Conservation (phyloP, 2,113 vertebrate species). For the Callorhinus ursinus region DNA sequence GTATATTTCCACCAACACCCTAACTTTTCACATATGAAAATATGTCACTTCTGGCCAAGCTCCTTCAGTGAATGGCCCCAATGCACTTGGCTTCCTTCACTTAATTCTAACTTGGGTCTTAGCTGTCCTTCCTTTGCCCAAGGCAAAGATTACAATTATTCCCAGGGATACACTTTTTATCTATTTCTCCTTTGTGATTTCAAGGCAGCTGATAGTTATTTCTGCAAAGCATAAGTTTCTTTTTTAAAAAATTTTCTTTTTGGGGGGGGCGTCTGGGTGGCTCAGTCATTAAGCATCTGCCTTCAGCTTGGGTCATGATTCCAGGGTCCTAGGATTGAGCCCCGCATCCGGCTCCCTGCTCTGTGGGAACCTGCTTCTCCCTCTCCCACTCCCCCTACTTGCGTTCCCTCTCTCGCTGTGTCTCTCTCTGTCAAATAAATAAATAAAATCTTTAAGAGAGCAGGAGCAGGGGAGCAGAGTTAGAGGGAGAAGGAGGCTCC, state of each 20-base stretch:
- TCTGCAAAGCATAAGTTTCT: not conserved
- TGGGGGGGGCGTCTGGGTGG: too few relatives aligned
- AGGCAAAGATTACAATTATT: not conserved
- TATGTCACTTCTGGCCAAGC: not conserved
- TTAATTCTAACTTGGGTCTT: slow-evolving; percentile 3
- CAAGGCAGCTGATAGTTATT: not conserved
- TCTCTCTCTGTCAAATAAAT: too few relatives aligned
- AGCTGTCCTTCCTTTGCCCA: slow-evolving; percentile 10
- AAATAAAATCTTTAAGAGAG: too few relatives aligned
- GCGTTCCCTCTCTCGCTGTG: too few relatives aligned
- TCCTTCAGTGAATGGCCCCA: not conserved
- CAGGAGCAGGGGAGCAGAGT: too few relatives aligned
- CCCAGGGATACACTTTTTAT: not conserved
- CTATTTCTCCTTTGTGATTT: slow-evolving; percentile 43
- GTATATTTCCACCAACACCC: not conserved
- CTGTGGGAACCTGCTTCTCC: too few relatives aligned
- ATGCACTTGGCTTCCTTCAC: not conserved
- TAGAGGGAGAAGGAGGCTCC: too few relatives aligned
- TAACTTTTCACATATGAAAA: not conserved
- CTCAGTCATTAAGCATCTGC: too few relatives aligned
- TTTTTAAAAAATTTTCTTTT: not conserved
- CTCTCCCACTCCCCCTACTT: too few relatives aligned
- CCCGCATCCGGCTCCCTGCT: too few relatives aligned
- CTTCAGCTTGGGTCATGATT: too few relatives aligned
- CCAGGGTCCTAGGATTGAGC: too few relatives aligned